phyloP scores from a whole-genome alignment of 2,113 vertebrate genomes.

The Erythrocercus mccallii region DNA sequence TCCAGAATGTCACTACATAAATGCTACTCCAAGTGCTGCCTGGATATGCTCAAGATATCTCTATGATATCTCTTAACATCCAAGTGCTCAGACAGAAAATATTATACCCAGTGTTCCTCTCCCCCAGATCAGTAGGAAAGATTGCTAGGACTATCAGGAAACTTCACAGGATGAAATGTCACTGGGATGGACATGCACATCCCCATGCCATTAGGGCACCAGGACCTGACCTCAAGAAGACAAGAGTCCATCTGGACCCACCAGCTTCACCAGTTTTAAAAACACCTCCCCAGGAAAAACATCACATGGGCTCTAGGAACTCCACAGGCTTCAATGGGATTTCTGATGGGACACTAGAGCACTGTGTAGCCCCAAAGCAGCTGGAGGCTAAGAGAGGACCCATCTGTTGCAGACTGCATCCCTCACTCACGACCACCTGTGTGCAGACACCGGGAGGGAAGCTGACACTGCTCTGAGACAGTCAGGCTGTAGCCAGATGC shows the following conservation, averaged over 20 bases:
- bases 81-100: not conserved
- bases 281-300: not conserved
- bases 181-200: rapidly evolving
- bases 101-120: not conserved
- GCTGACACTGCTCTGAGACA: not conserved
- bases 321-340: not conserved
- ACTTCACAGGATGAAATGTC: not conserved
- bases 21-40: not conserved
- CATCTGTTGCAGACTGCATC: not conserved
- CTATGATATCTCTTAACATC: not conserved
- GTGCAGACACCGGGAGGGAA: not conserved
- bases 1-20: not conserved
- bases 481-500: not conserved
- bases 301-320: not conserved
- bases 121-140: not conserved
- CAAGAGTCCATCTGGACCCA: not conserved
- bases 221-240: not conserved
- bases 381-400: not conserved
- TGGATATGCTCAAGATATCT: not conserved
- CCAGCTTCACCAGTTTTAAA: not conserved
- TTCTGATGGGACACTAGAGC: not conserved
- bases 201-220: not conserved
- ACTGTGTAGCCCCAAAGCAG: not conserved
- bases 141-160: not conserved
- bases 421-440: not conserved